Evolutionary conservation across 2,797 vertebrate species (phyloP).

Genomic region (Enoplosus armatus): DNA sequence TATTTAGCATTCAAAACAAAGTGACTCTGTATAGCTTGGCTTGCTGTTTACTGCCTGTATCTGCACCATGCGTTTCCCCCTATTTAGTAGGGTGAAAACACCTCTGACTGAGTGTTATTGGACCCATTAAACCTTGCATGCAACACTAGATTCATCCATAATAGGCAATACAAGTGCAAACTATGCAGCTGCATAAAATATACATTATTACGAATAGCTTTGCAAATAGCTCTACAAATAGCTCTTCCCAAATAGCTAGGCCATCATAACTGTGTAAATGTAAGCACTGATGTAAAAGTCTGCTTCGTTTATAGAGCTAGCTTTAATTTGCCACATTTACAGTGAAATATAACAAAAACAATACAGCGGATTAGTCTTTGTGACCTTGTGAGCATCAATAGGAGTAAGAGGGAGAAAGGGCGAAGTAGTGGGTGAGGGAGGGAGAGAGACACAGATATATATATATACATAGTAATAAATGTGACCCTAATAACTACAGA

Average conservation of each 20-base stretch:
- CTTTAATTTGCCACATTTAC: slow-evolving; percentile 45
- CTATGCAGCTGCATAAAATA: slow-evolving; percentile 59
- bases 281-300: slow-evolving; percentile 13
- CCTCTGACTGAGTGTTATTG: slow-evolving; percentile 37
- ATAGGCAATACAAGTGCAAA: slow-evolving; percentile 21
- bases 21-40: background rate
- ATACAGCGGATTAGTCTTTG: slow-evolving; percentile 17
- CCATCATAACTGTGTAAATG: slow-evolving; percentile 12
- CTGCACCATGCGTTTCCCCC: background rate
- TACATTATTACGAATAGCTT: slow-evolving; percentile 54
- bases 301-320: background rate
- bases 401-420: no score
- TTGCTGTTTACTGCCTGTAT: background rate
- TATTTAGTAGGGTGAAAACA: slow-evolving; percentile 1
- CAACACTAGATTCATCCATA: slow-evolving; percentile 25
- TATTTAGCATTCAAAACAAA: background rate
- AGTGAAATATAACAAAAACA: slow-evolving; percentile 12
- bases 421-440: no score
- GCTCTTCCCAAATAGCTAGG: slow-evolving; percentile 17
- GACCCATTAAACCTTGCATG: slow-evolving; percentile 39
- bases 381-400: background rate
- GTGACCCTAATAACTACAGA: background rate
- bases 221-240: slow-evolving; percentile 33
- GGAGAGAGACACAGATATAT: background rate
- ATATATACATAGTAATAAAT: background rate